These are phyloP conservation scores for Potamilus streckersoni DNA, from an alignment of 1,140 invertebrate species.

Conservation along the genomic window DNA sequence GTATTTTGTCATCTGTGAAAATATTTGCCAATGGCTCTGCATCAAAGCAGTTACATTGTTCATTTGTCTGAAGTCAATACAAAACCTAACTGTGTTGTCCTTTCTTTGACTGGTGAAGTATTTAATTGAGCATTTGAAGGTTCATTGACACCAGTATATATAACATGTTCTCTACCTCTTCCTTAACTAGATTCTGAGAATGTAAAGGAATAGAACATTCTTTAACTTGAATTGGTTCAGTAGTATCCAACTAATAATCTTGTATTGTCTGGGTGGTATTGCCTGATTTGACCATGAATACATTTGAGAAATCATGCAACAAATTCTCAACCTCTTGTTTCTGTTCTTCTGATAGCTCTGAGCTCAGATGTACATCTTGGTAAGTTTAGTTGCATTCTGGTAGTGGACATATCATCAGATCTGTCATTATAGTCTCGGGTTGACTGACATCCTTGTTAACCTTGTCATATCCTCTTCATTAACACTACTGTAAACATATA, in stretches of 20 bases:
- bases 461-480: background rate
- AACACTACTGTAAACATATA: background rate
- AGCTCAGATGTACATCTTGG: background rate
- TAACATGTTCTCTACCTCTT: slow-evolving; percentile 20
- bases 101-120: background rate
- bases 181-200: background rate
- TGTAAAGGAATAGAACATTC: slow-evolving; percentile 11
- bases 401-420: background rate
- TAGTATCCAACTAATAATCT: slow-evolving; percentile 7
- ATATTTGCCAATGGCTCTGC: slow-evolving; percentile 46
- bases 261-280: slow-evolving; percentile 10
- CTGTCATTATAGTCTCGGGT: too few species aligned
- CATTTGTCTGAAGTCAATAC: slow-evolving; percentile 68
- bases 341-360: background rate
- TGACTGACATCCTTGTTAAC: background rate
- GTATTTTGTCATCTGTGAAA: slow-evolving; percentile 16
- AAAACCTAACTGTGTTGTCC: slow-evolving; percentile 27
- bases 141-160: slow-evolving; percentile 13
- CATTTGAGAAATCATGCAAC: background rate
- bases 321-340: background rate
- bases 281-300: slow-evolving; percentile 23
- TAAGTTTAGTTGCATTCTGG: background rate
- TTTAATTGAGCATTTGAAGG: slow-evolving; percentile 19
- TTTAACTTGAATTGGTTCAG: slow-evolving; percentile 6
- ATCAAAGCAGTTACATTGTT: slow-evolving; percentile 37